Percentiles rank a stretch among this genome's conserved stretches.
phyloP scores from a whole-genome alignment of 2,113 vertebrate genomes.

The Fulmarus glacialis region DNA sequence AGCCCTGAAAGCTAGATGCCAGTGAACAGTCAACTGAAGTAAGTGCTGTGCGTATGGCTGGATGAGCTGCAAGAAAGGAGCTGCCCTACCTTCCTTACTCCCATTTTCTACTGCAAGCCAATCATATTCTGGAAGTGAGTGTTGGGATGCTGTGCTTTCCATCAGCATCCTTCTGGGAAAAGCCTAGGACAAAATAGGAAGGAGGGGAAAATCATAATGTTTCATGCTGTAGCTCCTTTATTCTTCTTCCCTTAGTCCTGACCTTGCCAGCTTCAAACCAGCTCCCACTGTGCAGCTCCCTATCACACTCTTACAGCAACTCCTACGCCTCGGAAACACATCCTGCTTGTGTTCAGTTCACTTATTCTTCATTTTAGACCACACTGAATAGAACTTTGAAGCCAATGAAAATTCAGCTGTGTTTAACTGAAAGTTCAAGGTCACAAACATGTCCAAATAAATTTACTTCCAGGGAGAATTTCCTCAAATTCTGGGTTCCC shows the following conservation, averaged over 20 bases:
- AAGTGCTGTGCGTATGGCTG: neutral
- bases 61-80: neutral
- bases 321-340: neutral
- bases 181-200: neutral
- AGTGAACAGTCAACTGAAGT: neutral
- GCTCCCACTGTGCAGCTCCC: constrained; percentile 20
- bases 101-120: neutral
- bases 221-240: neutral
- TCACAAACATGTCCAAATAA: neutral
- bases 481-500: neutral
- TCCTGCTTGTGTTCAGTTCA: neutral
- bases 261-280: constrained; percentile 12
- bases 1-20: neutral
- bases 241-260: neutral
- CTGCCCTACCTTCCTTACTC: neutral
- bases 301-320: neutral
- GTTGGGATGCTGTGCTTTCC: neutral
- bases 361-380: neutral
- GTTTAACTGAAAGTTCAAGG: neutral
- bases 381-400: neutral
- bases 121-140: neutral
- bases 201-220: neutral
- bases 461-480: neutral
- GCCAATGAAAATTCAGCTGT: neutral
- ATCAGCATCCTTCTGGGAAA: neutral